Base-by-base conservation (phyloP, 2,888 invertebrate species). In the Piscicola geometra region DNA sequence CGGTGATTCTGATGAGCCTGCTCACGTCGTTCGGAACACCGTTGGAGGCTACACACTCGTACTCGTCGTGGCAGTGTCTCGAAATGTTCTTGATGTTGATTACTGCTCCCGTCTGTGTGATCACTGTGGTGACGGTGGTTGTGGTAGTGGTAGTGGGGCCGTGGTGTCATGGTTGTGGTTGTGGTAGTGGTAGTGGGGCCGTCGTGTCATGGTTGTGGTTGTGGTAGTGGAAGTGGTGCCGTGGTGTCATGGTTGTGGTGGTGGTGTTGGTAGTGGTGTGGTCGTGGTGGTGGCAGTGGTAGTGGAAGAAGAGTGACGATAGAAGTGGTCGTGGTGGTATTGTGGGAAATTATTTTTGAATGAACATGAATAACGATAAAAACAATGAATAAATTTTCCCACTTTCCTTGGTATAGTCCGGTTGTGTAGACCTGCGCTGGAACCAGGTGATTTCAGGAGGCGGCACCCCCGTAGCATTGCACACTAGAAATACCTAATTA, bases 381-480 rank as follows among this genome's bases (percentile, higher is more conserved):
- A 33, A 33, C 21, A 32, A 72, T 30, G 33, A 25, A 56, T 72
- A 35, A 32, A 33, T 56, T n/a, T 32, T 56, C 60, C 36, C 32
- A 5, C 30, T 74, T 41, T 60, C 52, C 28, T 21, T 41, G 18
- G 71, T 28, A 30, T 28, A 36, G 41, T 50, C 30, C n/a, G 28
- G 50, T 68, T 47, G 66, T 28, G 33, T 21, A 25, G 50, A 66
- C 41, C 52, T 33, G 30, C 32, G 50, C 47, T 66, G 68, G 68
- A 50, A 93, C 96, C 96, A 96, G 88, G 92, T 93, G 81, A 96
- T 92, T 86, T 91, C 92, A 18, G 96, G 96, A 35, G 90, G 89
- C 0, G 96, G 89, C 76, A 90, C 89, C 0, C 93, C 93, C 74
- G 90, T 89, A 0, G 91, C 89, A 41, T 91, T 90, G 18, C 90